A percentile compares a stretch with the other conserved stretches of the same genome.
Evolutionary conservation across 2,888 invertebrate species (phyloP).

Genomic region (Meloe dianella): DNA sequence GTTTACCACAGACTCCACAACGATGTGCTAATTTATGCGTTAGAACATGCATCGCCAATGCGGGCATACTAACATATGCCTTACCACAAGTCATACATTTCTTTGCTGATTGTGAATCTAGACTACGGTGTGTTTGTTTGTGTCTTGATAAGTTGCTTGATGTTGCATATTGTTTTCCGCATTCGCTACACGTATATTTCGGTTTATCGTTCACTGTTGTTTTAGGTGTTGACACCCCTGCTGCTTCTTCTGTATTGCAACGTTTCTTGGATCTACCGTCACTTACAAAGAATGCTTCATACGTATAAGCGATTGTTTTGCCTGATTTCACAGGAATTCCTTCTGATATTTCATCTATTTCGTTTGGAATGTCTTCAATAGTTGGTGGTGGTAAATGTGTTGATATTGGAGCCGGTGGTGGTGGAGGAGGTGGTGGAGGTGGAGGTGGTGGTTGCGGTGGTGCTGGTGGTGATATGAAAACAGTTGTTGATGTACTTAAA

Average conservation of each 20-base stretch:
- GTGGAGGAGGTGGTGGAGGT: slow-evolving; percentile 56
- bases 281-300: slow-evolving; percentile 90
- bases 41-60: slow-evolving; percentile 90
- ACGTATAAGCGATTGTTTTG: slow-evolving; percentile 86
- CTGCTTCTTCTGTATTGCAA: slow-evolving; percentile 41
- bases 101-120: slow-evolving; percentile 93
- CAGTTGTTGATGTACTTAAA: slow-evolving; percentile 83
- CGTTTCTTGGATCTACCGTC: slow-evolving; percentile 80
- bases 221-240: slow-evolving; percentile 40
- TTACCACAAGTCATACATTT: slow-evolving; percentile 95
- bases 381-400: slow-evolving; percentile 36
- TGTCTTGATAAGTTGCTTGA: slow-evolving; percentile 88
- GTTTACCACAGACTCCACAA: slow-evolving; percentile 91
- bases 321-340: slow-evolving; percentile 50
- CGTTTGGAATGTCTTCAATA: slow-evolving; percentile 10
- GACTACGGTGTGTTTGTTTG: slow-evolving; percentile 90
- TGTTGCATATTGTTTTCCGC: slow-evolving; percentile 91
- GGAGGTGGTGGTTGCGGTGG: slow-evolving; percentile 49
- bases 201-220: slow-evolving; percentile 50
- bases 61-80: slow-evolving; percentile 98
- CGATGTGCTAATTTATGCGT: slow-evolving; percentile 93
- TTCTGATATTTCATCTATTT: slow-evolving; percentile 22
- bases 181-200: slow-evolving; percentile 81
- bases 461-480: slow-evolving; percentile 67
- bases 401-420: slow-evolving; percentile 63